Evolutionary conservation across 2,888 invertebrate genomes (phyloP).

Genomic region (Oscheius onirici): DNA sequence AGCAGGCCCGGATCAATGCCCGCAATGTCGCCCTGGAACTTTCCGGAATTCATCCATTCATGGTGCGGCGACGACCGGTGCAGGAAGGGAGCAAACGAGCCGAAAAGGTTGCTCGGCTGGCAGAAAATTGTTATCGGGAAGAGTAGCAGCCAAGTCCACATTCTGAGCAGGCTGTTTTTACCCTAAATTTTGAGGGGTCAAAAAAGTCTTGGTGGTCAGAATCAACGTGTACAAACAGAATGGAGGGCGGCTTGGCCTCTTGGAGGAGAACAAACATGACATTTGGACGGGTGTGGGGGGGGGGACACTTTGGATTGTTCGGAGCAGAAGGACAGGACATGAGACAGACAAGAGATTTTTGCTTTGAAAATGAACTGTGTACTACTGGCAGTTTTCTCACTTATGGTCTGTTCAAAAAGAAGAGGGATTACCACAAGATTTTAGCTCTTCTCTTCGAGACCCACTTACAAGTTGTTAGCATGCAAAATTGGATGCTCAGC

Average conservation of each 20-base stretch:
- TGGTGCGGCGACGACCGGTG: too few relatives aligned
- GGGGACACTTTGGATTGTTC: too few relatives aligned
- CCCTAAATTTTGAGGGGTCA: conserved; percentile 11
- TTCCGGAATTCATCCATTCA: conserved; percentile 55
- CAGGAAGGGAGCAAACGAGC: conserved; percentile 33
- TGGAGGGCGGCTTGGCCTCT: not conserved
- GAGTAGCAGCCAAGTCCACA: conserved; percentile 21
- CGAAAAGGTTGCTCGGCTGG: conserved; percentile 21
- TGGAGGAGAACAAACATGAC: not conserved
- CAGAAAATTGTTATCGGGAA: not conserved
- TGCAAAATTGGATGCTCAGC: too few relatives aligned
- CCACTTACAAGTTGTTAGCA: too few relatives aligned
- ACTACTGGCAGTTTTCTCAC: too few relatives aligned
- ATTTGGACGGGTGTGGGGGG: not conserved
- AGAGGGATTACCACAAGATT: too few relatives aligned
- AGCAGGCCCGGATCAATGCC: conserved; percentile 62
- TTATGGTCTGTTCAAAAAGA: too few relatives aligned
- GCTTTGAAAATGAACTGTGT: too few relatives aligned
- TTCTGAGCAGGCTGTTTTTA: too few relatives aligned
- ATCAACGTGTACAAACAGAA: conserved; percentile 19
- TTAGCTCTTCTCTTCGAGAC: too few relatives aligned
- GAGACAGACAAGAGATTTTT: too few relatives aligned
- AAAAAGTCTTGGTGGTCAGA: not conserved
- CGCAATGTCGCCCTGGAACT: conserved; percentile 71
- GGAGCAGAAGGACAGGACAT: not conserved